Evolutionary conservation across 2,888 invertebrate species (phyloP), one percentile per base, ranked within the genome.

Genomic region (Cerastis leucographa): DNA sequence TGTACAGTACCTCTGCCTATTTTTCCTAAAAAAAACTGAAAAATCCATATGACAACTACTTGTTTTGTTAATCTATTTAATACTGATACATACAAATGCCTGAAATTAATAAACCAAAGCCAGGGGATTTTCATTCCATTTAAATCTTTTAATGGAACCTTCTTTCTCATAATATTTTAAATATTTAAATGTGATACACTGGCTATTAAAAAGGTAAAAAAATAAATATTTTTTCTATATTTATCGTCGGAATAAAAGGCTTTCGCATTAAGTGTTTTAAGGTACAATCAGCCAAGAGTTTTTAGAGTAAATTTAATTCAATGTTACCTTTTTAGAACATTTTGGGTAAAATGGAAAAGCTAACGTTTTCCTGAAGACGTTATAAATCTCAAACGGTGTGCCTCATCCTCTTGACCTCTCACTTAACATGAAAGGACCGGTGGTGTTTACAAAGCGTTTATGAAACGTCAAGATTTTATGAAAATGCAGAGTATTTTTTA

Each of bases 341-440:
- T 49, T 68, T 19, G 3, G 5, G 17, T 35, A 17, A 49, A 67
- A 66, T n/a, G 12, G 35, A 51, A 62, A 76, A 68, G n/a, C 29
- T 49, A 49, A 14, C 14, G 17, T 35, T 61, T 76, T 62, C 61
- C 25, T 25, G 69, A 44, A 76, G 42, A 42, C 17, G 25, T 42
- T 29, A 25, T 61, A 75, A 75, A 76, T 51, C 68, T 49, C 29
- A 75, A 76, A 68, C 19, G n/a, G 42, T 61, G n/a, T 25, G 29
- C 49, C 40, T 76, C 74, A 59, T 74, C 46, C 74, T 59, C n/a
- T 75, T 76, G 59, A 76, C 75, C 75, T 75, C 75, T 29, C 29
- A 59, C 76, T 76, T 76, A 76, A 66, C 74, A 46, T 76, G 22
- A 71, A 65, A 56, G 64, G 25, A 64, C 29, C 40, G 54, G 40